These are phyloP conservation scores for Margaritifera margaritifera DNA, from an alignment of 2,888 invertebrate species.

Conservation along the genomic window DNA sequence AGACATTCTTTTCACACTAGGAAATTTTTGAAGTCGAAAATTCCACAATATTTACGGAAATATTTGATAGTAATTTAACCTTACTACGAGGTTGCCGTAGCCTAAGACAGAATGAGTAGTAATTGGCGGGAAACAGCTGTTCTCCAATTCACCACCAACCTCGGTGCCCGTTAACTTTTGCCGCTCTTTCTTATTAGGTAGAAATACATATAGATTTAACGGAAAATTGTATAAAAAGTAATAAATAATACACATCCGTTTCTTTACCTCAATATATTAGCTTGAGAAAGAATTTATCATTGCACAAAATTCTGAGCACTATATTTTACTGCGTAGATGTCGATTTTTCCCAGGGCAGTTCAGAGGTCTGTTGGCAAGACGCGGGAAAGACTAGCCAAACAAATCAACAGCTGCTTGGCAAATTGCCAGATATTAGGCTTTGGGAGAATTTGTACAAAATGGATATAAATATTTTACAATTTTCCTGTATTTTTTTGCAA, in stretches of 20 bases:
- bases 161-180: slow-evolving; percentile 20
- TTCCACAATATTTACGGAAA: slow-evolving; percentile 28
- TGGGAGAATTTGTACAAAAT: slow-evolving; percentile 54
- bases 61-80: slow-evolving; percentile 38
- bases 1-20: slow-evolving; percentile 39
- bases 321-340: slow-evolving; percentile 46
- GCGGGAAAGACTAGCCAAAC: slow-evolving; percentile 69
- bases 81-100: slow-evolving; percentile 60
- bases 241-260: no score
- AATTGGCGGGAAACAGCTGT: slow-evolving; percentile 72
- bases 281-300: background rate
- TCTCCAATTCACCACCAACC: slow-evolving; percentile 58
- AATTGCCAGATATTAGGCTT: slow-evolving; percentile 42
- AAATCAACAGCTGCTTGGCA: slow-evolving; percentile 66
- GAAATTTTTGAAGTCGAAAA: slow-evolving; percentile 12
- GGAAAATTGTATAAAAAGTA: background rate
- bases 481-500: background rate
- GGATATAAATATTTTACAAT: slow-evolving; percentile 2
- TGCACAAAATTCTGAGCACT: slow-evolving; percentile 24
- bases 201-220: background rate
- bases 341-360: slow-evolving; percentile 40
- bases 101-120: slow-evolving; percentile 67
- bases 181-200: slow-evolving; percentile 19
- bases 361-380: slow-evolving; percentile 63
- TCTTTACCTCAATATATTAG: background rate